Evolutionary conservation across 2,113 vertebrate genomes (phyloP), one percentile per base, ranked within the genome.

Genomic region (Chaetorhynchus papuensis): DNA sequence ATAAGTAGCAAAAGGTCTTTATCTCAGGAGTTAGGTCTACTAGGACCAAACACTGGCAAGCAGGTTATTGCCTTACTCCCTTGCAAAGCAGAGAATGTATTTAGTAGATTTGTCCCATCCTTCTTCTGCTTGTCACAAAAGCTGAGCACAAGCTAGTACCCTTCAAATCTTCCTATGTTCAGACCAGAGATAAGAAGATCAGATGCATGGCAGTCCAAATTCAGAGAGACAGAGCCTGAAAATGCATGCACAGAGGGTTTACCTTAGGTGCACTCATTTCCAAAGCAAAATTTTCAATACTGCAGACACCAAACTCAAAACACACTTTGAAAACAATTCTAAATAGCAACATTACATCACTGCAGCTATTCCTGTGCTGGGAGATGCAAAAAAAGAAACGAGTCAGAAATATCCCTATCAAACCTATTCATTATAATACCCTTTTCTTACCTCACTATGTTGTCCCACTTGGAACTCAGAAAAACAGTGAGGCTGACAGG

Each of bases 291-390:
- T 65, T 65, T 72, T 61, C 41, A 78, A 45, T 87, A 52, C 74
- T 65, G 81, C 59, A 93, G 83, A 70, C 93, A 93, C 12, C 31
- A 82, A 95, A 87, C 63, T 84, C 52, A 71, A 93, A 96, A 89
- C 65, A 76, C 3, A 52, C 74, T 96, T 91, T 89, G 91, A 90
- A 96, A 95, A 83, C 56, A 80, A 81, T 76, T 89, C 81, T 94
- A 93, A 96, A 96, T 95, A 95, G 95, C n/a, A 89, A 87, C 37
- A 33, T 89, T 72, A 76, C 61, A 72, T 93, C 91, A 96, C 53
- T 53, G 53, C n/a, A 94, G 87, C 89, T 95, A 97, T 96, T 96
- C 37, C 65, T 94, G 84, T 65, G n/a, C 65, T 79, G 65, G 4
- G 31, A 87, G 49, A 84, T 87, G 50, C 41, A 71, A 94, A 94